These are phyloP conservation scores for Cherax destructor DNA, from an alignment of 1,140 invertebrate species.

Conservation along the genomic window DNA sequence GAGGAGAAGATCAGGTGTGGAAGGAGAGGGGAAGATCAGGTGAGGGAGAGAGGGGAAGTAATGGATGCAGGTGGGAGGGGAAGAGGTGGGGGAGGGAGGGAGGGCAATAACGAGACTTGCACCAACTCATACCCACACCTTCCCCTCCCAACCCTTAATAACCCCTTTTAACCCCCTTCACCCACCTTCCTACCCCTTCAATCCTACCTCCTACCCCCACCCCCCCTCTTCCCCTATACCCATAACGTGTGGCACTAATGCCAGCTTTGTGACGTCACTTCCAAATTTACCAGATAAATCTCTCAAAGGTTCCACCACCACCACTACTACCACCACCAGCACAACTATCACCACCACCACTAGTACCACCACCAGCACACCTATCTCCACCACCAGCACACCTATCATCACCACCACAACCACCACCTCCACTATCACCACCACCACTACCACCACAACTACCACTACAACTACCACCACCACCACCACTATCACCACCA, in stretches of 20 bases:
- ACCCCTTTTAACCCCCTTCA: background rate
- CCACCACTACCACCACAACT: too few relatives aligned
- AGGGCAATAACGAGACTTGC: background rate
- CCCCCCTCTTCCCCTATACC: background rate
- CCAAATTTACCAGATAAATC: conserved; percentile 47
- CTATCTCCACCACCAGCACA: too few relatives aligned
- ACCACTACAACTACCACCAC: too few relatives aligned
- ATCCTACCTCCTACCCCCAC: background rate
- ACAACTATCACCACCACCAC: too few relatives aligned
- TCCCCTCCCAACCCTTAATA: background rate
- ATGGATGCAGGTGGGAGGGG: background rate
- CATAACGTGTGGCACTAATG: background rate
- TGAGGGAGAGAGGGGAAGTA: background rate
- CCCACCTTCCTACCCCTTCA: background rate
- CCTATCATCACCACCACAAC: too few relatives aligned
- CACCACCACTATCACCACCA: too few relatives aligned
- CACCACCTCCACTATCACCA: too few relatives aligned
- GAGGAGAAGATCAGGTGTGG: background rate
- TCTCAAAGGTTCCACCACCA: background rate
- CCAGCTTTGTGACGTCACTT: background rate
- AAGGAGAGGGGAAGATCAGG: background rate
- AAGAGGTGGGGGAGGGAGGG: background rate
- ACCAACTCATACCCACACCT: background rate
- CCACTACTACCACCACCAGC: too few relatives aligned
- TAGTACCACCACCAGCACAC: too few relatives aligned